phyloP scores from a whole-genome alignment of 2,888 invertebrate genomes.

The Papilio gigon region DNA sequence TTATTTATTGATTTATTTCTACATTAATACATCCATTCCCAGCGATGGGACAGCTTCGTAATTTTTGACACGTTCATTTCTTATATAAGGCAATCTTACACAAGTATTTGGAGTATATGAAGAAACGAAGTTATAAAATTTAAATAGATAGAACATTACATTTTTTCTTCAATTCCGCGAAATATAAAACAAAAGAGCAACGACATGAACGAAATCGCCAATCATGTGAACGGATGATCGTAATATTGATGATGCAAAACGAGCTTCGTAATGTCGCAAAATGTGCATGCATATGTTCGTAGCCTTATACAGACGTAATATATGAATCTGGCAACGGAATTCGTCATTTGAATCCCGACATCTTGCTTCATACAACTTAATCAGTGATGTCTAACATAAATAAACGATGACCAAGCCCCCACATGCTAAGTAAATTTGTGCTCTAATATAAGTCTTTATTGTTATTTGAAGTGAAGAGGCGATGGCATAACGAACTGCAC shows the following conservation, averaged over 20 bases:
- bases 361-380: constrained; percentile 8
- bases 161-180: too few relatives aligned
- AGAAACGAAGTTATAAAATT: too few relatives aligned
- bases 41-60: too few relatives aligned
- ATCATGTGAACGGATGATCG: background rate
- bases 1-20: background rate
- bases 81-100: too few relatives aligned
- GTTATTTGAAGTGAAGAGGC: too few relatives aligned
- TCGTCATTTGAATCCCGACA: constrained; percentile 1
- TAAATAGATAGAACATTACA: too few relatives aligned
- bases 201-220: background rate
- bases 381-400: background rate
- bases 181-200: background rate
- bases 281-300: background rate
- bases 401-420: background rate
- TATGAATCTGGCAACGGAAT: constrained; percentile 1
- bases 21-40: background rate
- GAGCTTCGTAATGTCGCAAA: constrained; percentile 5
- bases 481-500: too few relatives aligned
- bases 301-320: background rate
- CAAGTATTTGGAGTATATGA: too few relatives aligned
- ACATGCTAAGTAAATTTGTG: too few relatives aligned
- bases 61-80: too few relatives aligned
- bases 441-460: too few relatives aligned
- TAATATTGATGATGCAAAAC: constrained; percentile 4